Evolutionary conservation across 2,113 vertebrate genomes (phyloP), one percentile per base, ranked within the genome.

Genomic region (Anhinga anhinga): DNA sequence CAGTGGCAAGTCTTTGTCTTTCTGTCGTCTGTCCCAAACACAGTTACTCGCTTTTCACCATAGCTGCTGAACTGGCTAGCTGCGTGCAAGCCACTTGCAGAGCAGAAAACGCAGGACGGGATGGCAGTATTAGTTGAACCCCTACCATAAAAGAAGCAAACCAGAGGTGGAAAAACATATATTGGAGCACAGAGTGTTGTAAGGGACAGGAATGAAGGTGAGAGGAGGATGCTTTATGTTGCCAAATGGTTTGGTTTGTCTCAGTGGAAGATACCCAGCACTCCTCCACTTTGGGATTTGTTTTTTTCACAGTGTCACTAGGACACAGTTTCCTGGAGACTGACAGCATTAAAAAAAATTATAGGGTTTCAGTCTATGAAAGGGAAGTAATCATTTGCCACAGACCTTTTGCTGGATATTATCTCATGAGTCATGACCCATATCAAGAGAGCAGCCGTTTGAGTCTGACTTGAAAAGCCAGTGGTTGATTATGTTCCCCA

Each of bases 391-490:
- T 93, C 49, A 95, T 89, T 95, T 94, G 84, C 91, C 69, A 95
- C 84, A 95, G 91, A 93, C 86, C 95, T 95, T 97, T 97, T 86
- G 73, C 78, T 95, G 78, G 93, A 95, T 95, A 96, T 95, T 95
- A 97, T 93, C 96, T 95, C 84, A 91, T 94, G 94, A 95, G 96
- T 94, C 95, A 85, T 84, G 96, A 95, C 95, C 95, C 94, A 71
- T 94, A 95, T 90, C 86, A 86, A 88, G 91, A 91, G 59, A 95
- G 79, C 96, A 97, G 92, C 40, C 8, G 0, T 90, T 95, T 26
- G 50, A 89, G 73, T 66, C 90, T 91, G 86, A 91, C 92, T 96
- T 94, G 95, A 93, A 95, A 94, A 96, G 84, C 82, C 29, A 88
- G 71, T 94, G 79, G 88, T 70, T 95, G 93, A 66, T 94, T 96